A percentile compares a stretch with the other conserved stretches of the same genome.
Evolutionary conservation across 2,797 vertebrate genomes (phyloP).

Genomic region (Arremon aurantiirostris): DNA sequence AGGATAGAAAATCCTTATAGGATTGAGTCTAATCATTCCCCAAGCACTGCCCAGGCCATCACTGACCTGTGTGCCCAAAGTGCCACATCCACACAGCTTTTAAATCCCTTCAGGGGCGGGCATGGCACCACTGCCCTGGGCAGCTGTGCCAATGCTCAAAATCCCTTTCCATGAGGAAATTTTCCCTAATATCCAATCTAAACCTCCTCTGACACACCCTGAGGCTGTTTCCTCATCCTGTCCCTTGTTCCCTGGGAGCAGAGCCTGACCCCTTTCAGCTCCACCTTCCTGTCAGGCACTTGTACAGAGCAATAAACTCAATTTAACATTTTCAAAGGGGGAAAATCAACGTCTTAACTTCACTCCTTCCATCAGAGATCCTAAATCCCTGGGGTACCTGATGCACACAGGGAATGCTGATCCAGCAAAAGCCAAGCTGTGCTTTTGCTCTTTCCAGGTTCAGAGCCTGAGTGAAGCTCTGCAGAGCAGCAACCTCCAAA

Average conservation of each 20-base stretch:
- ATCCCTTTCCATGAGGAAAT: background rate
- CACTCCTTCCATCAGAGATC: background rate
- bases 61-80: accelerated
- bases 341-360: accelerated
- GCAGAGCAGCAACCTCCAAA: constrained; percentile 80
- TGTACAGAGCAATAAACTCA: background rate
- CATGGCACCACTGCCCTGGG: background rate
- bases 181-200: background rate
- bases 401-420: no score
- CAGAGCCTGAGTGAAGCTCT: constrained; percentile 79
- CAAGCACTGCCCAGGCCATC: background rate
- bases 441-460: constrained; percentile 64
- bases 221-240: background rate
- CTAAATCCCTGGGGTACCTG: accelerated
- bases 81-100: background rate
- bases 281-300: no score
- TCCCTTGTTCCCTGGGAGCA: background rate
- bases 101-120: background rate
- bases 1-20: background rate
- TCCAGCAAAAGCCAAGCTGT: background rate
- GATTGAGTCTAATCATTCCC: accelerated
- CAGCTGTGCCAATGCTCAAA: background rate
- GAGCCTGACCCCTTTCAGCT: background rate
- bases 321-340: background rate
- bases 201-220: background rate